These are phyloP conservation scores for Oscheius sp. DNA, from an alignment of 2,888 invertebrate genomes.

Conservation along the genomic window DNA sequence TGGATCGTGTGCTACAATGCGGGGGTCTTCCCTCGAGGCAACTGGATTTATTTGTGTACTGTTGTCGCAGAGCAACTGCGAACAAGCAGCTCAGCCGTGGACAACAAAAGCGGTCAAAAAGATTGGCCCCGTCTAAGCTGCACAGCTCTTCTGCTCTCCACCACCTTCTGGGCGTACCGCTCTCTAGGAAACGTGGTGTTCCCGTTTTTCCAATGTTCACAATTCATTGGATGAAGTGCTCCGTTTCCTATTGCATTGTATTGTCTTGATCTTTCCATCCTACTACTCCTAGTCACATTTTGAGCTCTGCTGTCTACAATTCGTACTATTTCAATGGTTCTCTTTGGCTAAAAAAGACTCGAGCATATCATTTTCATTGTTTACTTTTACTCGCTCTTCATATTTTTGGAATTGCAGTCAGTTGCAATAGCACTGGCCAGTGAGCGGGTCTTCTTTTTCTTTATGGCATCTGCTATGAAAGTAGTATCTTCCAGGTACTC, in stretches of 20 bases:
- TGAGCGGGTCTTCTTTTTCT: background rate
- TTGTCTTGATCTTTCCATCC: conserved; percentile 1
- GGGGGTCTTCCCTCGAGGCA: background rate
- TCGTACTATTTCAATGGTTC: too few species aligned
- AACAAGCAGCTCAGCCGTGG: conserved; percentile 34
- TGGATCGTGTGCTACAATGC: background rate
- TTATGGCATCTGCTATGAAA: background rate
- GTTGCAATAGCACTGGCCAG: too few species aligned
- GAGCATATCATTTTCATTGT: too few species aligned
- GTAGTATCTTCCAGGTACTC: background rate
- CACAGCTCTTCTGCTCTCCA: background rate
- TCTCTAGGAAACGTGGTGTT: background rate
- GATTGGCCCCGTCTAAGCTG: conserved; percentile 21
- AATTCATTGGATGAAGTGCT: background rate
- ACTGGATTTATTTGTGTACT: conserved; percentile 17
- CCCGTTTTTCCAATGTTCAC: background rate
- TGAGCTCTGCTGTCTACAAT: too few species aligned
- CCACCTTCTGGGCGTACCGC: background rate
- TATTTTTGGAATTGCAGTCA: too few species aligned
- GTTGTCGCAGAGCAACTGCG: conserved; percentile 32
- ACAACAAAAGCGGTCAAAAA: conserved; percentile 32
- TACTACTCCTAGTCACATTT: too few species aligned
- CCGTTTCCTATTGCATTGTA: background rate
- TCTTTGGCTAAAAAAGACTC: too few species aligned
- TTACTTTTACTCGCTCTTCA: too few species aligned